Conservation (phyloP, 2,113 vertebrate species). For the Thermophis baileyi region DNA sequence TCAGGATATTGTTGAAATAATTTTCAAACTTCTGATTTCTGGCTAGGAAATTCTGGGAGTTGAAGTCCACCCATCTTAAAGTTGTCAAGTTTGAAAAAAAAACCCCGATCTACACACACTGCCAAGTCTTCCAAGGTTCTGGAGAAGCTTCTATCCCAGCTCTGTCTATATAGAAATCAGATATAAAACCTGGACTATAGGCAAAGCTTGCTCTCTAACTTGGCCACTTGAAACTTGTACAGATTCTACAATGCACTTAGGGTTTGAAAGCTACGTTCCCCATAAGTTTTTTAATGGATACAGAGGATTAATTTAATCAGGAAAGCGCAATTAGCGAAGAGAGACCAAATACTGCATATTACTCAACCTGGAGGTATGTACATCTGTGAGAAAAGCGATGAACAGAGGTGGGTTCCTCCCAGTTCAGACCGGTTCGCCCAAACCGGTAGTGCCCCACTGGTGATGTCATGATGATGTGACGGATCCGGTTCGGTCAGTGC, state of each 20-base stretch:
- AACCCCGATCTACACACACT: not conserved
- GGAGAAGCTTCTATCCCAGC: not conserved
- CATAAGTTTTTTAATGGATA: slow-evolving; percentile 33
- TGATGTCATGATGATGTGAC: too few species aligned
- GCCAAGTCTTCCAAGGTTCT: not conserved
- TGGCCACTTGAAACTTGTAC: not conserved
- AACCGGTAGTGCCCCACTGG: too few species aligned
- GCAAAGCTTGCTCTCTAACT: not conserved
- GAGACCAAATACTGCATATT: slow-evolving; percentile 22
- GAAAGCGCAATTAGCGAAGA: not conserved
- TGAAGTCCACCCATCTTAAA: not conserved
- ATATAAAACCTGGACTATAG: not conserved
- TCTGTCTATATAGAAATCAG: not conserved
- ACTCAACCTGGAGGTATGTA: slow-evolving; percentile 44
- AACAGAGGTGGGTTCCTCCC: too few species aligned
- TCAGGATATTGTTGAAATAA: not conserved
- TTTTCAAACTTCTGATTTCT: not conserved
- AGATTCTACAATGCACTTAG: not conserved
- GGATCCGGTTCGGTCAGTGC: too few species aligned
- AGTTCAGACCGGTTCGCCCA: too few species aligned
- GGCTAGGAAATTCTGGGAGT: not conserved
- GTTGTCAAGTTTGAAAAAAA: not conserved
- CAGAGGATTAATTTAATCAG: slow-evolving; percentile 37
- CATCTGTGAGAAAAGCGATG: not conserved
- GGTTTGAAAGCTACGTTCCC: not conserved